Evolutionary conservation across 35 echinoderm and acorn worm genomes (phyloP).

Genomic region (Chiridota heheva): DNA sequence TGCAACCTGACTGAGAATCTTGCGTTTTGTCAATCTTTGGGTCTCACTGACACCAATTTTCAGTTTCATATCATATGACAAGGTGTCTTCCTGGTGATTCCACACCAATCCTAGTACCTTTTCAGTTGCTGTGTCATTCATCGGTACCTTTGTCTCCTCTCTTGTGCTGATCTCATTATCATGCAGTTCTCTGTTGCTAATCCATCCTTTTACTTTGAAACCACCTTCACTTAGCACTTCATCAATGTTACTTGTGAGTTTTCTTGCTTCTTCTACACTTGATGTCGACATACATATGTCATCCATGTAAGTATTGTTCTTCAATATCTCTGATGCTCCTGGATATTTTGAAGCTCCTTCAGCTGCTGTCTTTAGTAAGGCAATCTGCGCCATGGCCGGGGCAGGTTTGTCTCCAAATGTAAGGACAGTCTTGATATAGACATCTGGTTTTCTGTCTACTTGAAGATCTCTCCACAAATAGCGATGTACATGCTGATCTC

Average conservation of each 20-base stretch:
- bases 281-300: slow-evolving; percentile 64
- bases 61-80: slow-evolving; percentile 54
- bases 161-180: neutral
- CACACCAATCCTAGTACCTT: slow-evolving; percentile 59
- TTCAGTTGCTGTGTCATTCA: slow-evolving; percentile 4
- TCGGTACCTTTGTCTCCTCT: neutral
- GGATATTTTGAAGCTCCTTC: slow-evolving; percentile 28
- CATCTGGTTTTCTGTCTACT: slow-evolving; percentile 28
- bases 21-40: slow-evolving; percentile 55
- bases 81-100: slow-evolving; percentile 36
- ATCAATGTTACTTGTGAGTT: slow-evolving; percentile 13
- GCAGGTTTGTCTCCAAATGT: slow-evolving; percentile 79
- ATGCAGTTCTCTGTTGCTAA: slow-evolving; percentile 4
- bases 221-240: neutral
- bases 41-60: neutral
- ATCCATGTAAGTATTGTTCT: slow-evolving; percentile 75
- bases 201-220: slow-evolving; percentile 20
- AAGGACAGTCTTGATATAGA: slow-evolving; percentile 63
- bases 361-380: slow-evolving; percentile 48
- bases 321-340: slow-evolving; percentile 23
- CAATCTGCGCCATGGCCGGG: slow-evolving; percentile 68
- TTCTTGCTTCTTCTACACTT: neutral
- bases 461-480: slow-evolving; percentile 68
- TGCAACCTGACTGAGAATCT: slow-evolving; percentile 56
- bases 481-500: slow-evolving; percentile 75